Conservation (phyloP, 2,888 invertebrate genomes). For the Mesochorus sp. region DNA sequence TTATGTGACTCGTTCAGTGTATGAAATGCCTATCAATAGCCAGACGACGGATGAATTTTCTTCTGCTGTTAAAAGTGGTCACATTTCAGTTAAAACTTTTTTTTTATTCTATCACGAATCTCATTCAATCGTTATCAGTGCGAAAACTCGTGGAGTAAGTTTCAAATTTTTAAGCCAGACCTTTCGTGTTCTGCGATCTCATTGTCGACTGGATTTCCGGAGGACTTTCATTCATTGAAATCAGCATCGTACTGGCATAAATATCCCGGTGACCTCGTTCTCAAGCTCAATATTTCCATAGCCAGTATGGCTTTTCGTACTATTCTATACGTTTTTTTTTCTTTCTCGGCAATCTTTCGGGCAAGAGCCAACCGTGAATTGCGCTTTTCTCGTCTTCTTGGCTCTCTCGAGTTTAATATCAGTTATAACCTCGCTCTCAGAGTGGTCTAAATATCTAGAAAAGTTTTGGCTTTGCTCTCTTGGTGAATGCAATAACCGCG, state of each 20-base stretch:
- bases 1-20: background rate
- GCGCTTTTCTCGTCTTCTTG: conserved; percentile 15
- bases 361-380: conserved; percentile 30
- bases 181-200: conserved; percentile 41
- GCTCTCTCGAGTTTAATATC: conserved; percentile 52
- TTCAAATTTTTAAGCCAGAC: conserved; percentile 39
- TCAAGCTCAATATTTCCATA: conserved; percentile 49
- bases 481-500: conserved; percentile 40
- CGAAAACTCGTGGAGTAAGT: conserved; percentile 20
- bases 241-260: conserved; percentile 39
- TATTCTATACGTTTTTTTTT: conserved; percentile 5
- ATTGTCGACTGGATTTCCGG: conserved; percentile 36
- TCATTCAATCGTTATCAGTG: background rate
- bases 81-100: background rate
- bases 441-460: conserved; percentile 43
- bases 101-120: conserved; percentile 6
- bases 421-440: conserved; percentile 27
- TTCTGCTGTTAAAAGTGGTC: background rate
- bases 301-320: conserved; percentile 28
- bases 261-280: conserved; percentile 57
- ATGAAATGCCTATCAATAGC: no score
- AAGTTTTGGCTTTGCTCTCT: conserved; percentile 14
- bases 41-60: conserved; percentile 8
- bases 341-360: conserved; percentile 54
- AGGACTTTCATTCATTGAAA: conserved; percentile 31